Conservation (phyloP, 2,888 invertebrate species). For the Nymphalis polychloros region DNA sequence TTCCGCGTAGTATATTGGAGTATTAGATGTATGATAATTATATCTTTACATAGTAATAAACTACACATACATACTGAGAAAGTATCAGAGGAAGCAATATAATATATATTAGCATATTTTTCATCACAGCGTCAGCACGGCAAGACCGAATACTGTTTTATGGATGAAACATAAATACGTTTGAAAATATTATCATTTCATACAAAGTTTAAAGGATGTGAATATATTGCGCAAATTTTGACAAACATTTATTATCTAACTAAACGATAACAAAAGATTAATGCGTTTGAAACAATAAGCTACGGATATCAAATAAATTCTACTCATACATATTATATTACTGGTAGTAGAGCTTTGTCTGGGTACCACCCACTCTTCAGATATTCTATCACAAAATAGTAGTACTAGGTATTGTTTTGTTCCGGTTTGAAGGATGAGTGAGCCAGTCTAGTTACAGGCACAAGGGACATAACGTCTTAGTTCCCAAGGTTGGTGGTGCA, state of each 20-base stretch:
- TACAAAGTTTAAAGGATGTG: not conserved
- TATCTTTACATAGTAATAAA: not conserved
- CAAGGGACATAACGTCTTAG: too few relatives aligned
- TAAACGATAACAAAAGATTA: conserved; percentile 1
- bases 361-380: too few relatives aligned
- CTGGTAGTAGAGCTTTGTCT: too few relatives aligned
- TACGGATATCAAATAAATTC: not conserved
- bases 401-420: too few relatives aligned
- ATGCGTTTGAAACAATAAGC: not conserved
- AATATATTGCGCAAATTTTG: not conserved
- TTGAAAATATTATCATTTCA: not conserved
- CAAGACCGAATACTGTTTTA: not conserved
- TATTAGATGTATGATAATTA: too few relatives aligned
- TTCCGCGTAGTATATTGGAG: too few relatives aligned
- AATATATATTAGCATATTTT: conserved; percentile 4
- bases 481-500: too few relatives aligned
- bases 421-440: too few relatives aligned
- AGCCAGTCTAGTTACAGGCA: too few relatives aligned
- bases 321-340: not conserved
- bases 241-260: not conserved
- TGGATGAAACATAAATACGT: not conserved
- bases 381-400: too few relatives aligned
- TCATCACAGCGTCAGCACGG: not conserved
- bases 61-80: not conserved
- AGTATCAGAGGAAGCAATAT: not conserved